Conservation (phyloP, 35 echinoderm and acorn worm genomes). For the Nesometra sesokonis region DNA sequence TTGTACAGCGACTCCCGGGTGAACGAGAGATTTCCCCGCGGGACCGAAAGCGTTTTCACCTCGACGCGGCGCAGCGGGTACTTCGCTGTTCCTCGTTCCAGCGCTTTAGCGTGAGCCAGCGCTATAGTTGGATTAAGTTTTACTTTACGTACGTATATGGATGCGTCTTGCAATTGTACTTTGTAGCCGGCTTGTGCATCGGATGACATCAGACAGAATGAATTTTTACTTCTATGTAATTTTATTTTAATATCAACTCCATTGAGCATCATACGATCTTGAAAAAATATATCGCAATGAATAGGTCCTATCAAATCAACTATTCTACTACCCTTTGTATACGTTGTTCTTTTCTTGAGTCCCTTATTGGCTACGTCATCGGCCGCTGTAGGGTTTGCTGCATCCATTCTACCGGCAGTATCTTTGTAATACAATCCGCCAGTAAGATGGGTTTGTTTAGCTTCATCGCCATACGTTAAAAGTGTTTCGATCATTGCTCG, state of each 20-base stretch:
- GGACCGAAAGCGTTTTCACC: constrained; percentile 50
- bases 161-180: constrained; percentile 12
- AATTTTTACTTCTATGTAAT: constrained; percentile 4
- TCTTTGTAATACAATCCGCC: constrained; percentile 49
- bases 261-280: constrained; percentile 30
- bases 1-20: constrained; percentile 27
- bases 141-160: constrained; percentile 20
- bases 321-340: constrained; percentile 14
- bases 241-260: constrained; percentile 35
- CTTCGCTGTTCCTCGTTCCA: constrained; percentile 53
- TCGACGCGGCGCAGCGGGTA: constrained; percentile 42
- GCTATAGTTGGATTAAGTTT: constrained; percentile 19
- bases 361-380: constrained; percentile 19
- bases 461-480: constrained; percentile 29
- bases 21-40: constrained; percentile 38
- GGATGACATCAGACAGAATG: constrained; percentile 35
- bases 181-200: background rate
- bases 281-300: constrained; percentile 70
- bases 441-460: constrained; percentile 28
- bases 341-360: constrained; percentile 15
- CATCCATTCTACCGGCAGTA: constrained; percentile 29
- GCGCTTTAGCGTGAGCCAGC: constrained; percentile 12
- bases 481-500: constrained; percentile 48
- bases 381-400: constrained; percentile 4
- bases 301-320: constrained; percentile 53